A percentile compares a stretch with the other conserved stretches of the same genome.
phyloP scores from a whole-genome alignment of 2,888 invertebrate genomes.

The Cantharis nigra region DNA sequence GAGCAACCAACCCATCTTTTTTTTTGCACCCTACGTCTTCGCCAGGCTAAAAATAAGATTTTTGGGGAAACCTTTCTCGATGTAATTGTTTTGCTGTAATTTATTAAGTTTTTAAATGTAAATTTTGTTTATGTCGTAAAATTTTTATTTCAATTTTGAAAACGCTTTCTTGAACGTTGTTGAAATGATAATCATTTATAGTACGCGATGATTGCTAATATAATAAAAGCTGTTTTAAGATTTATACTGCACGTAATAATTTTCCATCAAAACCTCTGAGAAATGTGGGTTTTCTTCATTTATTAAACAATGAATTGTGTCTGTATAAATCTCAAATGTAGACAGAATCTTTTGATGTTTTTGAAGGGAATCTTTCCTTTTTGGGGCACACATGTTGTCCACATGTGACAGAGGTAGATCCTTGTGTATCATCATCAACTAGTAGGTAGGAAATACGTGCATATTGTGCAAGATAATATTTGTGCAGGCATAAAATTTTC shows the following conservation, averaged over 20 bases:
- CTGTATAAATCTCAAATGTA: constrained; percentile 36
- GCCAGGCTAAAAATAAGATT: neutral
- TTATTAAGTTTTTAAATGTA: neutral
- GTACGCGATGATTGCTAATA: neutral
- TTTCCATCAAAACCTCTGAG: neutral
- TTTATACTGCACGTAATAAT: neutral
- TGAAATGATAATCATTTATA: neutral
- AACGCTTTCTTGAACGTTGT: neutral
- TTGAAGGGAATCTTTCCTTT: constrained; percentile 35
- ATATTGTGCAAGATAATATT: constrained; percentile 31
- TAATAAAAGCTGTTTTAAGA: neutral
- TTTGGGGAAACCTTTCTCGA: neutral
- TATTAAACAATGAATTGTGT: constrained; percentile 38
- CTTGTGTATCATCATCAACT: constrained; percentile 16
- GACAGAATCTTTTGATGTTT: constrained; percentile 37
- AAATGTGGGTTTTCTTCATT: neutral
- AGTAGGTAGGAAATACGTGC: constrained; percentile 25
- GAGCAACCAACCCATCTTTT: neutral
- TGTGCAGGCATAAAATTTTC: neutral
- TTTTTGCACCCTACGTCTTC: neutral
- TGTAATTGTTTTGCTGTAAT: neutral
- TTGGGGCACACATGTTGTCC: constrained; percentile 35
- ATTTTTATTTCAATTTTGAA: neutral
- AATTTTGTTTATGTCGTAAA: neutral
- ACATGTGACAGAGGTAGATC: constrained; percentile 34